Conservation (phyloP, 2,888 invertebrate species). For the Oeneis ivallda region DNA sequence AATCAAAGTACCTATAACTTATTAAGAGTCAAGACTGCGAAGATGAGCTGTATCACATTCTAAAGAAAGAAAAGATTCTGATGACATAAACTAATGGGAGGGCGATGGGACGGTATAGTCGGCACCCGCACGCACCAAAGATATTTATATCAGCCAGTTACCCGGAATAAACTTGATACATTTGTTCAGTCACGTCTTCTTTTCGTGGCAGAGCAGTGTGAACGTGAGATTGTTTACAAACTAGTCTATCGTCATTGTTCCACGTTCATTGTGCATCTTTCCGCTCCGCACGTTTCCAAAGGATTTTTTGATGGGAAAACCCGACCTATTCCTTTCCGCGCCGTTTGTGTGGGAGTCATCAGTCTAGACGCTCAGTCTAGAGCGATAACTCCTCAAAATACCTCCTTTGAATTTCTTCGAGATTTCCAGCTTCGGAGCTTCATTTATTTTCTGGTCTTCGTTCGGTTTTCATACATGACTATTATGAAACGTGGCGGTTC, state of each 20-base stretch:
- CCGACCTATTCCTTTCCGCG: slow-evolving; percentile 3
- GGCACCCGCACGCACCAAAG: slow-evolving; percentile 4
- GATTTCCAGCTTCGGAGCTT: not conserved
- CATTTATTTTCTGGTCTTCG: not conserved
- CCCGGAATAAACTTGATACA: slow-evolving; percentile 17
- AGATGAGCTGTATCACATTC: not conserved
- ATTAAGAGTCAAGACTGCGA: not conserved
- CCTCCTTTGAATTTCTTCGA: not conserved
- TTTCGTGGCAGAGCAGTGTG: not conserved
- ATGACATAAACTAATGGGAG: slow-evolving; percentile 4
- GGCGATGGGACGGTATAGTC: not conserved
- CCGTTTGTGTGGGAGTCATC: slow-evolving; percentile 8
- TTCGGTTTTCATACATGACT: not conserved
- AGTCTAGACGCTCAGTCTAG: slow-evolving; percentile 12
- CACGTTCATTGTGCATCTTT: slow-evolving; percentile 1
- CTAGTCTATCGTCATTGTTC: not conserved
- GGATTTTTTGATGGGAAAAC: slow-evolving; percentile 11
- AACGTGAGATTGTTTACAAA: not conserved
- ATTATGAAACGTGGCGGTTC: not conserved
- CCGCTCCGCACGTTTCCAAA: not conserved
- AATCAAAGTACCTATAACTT: too few relatives aligned
- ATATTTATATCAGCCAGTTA: slow-evolving; percentile 18
- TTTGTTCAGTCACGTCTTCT: slow-evolving; percentile 7
- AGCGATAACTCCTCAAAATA: slow-evolving; percentile 14
- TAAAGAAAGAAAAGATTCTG: slow-evolving; percentile 6